Percentiles rank a stretch among this genome's conserved stretches.
phyloP scores from a whole-genome alignment of 1,140 invertebrate genomes.

The Idris sp. region DNA sequence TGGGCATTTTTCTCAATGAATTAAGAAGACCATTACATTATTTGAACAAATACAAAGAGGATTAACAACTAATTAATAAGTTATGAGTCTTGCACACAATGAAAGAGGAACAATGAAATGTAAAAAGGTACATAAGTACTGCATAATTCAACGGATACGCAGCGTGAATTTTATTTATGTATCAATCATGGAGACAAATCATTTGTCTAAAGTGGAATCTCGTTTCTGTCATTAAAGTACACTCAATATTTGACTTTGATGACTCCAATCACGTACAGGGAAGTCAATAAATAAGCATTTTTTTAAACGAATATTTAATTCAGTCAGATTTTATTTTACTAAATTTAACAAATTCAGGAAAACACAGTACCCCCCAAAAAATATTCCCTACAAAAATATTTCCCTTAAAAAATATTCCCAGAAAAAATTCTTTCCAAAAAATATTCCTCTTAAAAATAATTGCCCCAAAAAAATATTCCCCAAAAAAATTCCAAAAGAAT shows the following conservation, averaged over 20 bases:
- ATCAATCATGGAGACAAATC: conserved; percentile 50
- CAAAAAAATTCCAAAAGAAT: too few species aligned
- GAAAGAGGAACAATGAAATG: conserved; percentile 46
- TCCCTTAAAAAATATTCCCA: too few species aligned
- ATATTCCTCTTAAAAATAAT: too few species aligned
- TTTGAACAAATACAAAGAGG: conserved; percentile 1
- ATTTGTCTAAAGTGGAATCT: conserved; percentile 40
- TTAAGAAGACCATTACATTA: neutral
- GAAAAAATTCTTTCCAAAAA: too few species aligned
- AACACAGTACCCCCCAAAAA: too few species aligned
- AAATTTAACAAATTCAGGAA: too few species aligned
- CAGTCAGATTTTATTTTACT: too few species aligned
- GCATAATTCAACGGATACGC: conserved; percentile 46
- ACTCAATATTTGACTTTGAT: conserved; percentile 20
- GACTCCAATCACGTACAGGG: conserved; percentile 40
- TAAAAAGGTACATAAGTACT: conserved; percentile 30
- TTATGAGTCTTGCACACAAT: conserved; percentile 41
- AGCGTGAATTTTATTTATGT: conserved; percentile 53
- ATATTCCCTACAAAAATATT: too few species aligned
- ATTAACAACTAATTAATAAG: conserved; percentile 36
- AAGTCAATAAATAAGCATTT: conserved; percentile 28
- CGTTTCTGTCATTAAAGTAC: conserved; percentile 30
- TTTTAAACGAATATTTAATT: too few species aligned
- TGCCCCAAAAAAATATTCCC: too few species aligned
- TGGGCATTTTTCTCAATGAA: too few species aligned